Percentiles rank a stretch among this genome's conserved stretches.
These are phyloP conservation scores for Spisula solida DNA, from an alignment of 2,888 invertebrate genomes.

Conservation along the genomic window DNA sequence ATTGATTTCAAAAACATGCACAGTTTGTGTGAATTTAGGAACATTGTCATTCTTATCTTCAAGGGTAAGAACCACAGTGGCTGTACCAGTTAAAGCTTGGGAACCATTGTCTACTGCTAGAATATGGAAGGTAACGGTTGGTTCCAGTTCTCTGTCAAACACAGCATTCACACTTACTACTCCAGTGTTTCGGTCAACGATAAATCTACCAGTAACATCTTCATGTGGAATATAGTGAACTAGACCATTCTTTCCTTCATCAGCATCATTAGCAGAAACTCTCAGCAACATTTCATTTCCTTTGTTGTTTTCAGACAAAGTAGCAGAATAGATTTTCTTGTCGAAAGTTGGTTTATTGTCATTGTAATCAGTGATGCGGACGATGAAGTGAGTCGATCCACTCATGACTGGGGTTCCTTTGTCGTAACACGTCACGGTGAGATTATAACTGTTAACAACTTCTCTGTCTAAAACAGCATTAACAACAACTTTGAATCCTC, in stretches of 20 bases:
- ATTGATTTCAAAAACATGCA: constrained; percentile 60
- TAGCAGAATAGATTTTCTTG: constrained; percentile 69
- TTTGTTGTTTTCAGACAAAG: constrained; percentile 76
- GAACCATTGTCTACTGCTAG: constrained; percentile 74
- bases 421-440: constrained; percentile 89
- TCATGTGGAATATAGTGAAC: constrained; percentile 70
- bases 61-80: constrained; percentile 69
- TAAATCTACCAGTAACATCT: constrained; percentile 68
- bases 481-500: constrained; percentile 83
- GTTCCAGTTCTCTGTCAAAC: constrained; percentile 76
- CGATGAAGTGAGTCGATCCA: constrained; percentile 76
- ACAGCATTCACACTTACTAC: constrained; percentile 72
- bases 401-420: constrained; percentile 87
- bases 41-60: constrained; percentile 73
- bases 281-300: constrained; percentile 91
- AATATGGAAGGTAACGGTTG: constrained; percentile 72
- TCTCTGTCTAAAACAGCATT: constrained; percentile 88
- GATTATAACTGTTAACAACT: constrained; percentile 72
- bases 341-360: constrained; percentile 96
- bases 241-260: constrained; percentile 72
- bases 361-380: constrained; percentile 93
- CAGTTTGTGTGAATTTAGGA: constrained; percentile 70
- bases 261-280: constrained; percentile 94
- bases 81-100: constrained; percentile 71
- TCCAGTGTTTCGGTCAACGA: constrained; percentile 75